Conservation (phyloP, 2,888 invertebrate species). For the Callosobruchus maculatus region DNA sequence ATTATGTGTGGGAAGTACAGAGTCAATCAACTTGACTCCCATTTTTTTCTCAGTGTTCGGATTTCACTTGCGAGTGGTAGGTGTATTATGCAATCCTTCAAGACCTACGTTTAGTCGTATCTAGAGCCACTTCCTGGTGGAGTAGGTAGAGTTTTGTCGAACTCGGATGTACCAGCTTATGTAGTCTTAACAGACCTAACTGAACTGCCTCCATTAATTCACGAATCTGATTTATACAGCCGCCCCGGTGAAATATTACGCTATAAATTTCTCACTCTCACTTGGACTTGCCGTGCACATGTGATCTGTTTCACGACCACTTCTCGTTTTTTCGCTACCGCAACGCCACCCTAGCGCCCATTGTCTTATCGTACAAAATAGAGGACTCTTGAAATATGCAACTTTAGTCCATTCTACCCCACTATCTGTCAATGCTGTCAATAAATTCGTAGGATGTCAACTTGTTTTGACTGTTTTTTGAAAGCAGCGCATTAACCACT, state of each 20-base stretch:
- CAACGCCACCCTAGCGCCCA: not conserved
- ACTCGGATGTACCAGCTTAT: constrained; percentile 38
- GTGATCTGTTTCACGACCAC: constrained; percentile 6
- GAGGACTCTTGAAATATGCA: not conserved
- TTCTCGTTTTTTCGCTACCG: not conserved
- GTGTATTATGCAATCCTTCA: too few species aligned
- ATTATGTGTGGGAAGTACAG: too few species aligned
- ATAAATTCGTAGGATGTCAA: not conserved
- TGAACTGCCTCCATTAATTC: constrained; percentile 35
- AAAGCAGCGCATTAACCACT: too few species aligned
- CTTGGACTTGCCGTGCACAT: constrained; percentile 26
- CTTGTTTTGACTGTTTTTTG: too few species aligned
- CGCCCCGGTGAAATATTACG: constrained; percentile 37
- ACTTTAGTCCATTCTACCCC: not conserved
- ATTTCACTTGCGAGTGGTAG: too few species aligned
- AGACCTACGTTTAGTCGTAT: not conserved
- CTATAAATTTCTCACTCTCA: constrained; percentile 33
- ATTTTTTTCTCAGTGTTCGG: too few species aligned
- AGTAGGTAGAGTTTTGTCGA: constrained; percentile 34
- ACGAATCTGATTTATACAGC: constrained; percentile 36
- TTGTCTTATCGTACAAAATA: not conserved
- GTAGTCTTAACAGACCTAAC: constrained; percentile 37
- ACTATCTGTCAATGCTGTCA: not conserved
- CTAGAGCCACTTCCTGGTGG: constrained; percentile 4
- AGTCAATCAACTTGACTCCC: too few species aligned